Evolutionary conservation across 2,797 vertebrate species (phyloP), one percentile per base, ranked within the genome.

Genomic region (Sebastes glaucus): DNA sequence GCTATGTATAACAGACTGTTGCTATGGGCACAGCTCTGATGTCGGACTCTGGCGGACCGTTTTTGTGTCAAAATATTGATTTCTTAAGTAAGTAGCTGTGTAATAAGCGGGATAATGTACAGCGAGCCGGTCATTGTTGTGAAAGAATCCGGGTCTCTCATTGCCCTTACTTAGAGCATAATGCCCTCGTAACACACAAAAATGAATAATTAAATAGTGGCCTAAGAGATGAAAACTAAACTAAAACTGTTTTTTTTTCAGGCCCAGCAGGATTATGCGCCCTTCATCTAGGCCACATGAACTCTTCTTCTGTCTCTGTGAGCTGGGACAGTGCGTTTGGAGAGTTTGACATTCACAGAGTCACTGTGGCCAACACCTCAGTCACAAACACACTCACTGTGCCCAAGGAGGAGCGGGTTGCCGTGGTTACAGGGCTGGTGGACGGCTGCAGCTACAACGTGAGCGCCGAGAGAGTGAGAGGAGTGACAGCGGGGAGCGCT

Each of bases 401-500:
- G 83, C 93, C 92, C 63, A 87, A 73, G 80, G 68, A 80, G 23
- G 73, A 80, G 81, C 89, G 65, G 77, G 86, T 95, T 66, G 95
- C 95, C 81, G 94, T 91, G 68, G 60, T 96, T 83, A 94, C 91
- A 20, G 88, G 93, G 52, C 88, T 98, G 74, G 82, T 49, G 85
- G 92, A 94, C 53, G 96, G 97, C n/a, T 95, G 94, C 81, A 94
- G 86, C 82, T 98, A 97, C 90, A 97, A 96, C 53, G 90, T 96
- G 86, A 97, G 93, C 20, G 87, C 96, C 28, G 88, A 92, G 64
- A 94, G 96, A 85, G 81, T 97, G 68, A 96, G 93, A 92, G 95
- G 89, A 77, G 82, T 20, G 74, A 79, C 83, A 63, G 87, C 90
- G 70, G 96, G 96, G 78, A 74, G 67, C 38, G 65, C 91, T 63